Conservation (phyloP, 92 coral and sea anemone genomes). For the Porites divaricata region DNA sequence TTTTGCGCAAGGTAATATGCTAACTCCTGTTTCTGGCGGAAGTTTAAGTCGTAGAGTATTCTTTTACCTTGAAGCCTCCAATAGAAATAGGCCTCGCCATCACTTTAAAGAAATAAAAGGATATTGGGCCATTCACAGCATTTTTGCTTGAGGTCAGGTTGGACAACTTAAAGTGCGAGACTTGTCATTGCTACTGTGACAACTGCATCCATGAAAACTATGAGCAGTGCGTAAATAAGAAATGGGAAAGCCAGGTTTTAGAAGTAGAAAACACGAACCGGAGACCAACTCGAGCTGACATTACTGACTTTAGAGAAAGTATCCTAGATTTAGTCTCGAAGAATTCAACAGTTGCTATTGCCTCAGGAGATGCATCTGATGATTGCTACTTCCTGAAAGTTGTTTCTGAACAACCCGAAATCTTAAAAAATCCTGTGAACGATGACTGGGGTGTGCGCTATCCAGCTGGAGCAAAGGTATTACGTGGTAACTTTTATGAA, state of each 20-base stretch:
- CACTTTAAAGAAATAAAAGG: slow-evolving; percentile 44
- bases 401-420: slow-evolving; percentile 10
- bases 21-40: neutral
- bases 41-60: slow-evolving; percentile 38
- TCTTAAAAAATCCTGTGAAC: neutral
- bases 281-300: neutral
- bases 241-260: neutral
- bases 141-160: slow-evolving; percentile 9
- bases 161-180: slow-evolving; percentile 1
- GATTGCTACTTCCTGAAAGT: slow-evolving; percentile 49
- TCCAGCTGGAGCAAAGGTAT: slow-evolving; percentile 47
- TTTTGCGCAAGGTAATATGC: slow-evolving; percentile 13
- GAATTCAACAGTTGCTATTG: slow-evolving; percentile 50
- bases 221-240: neutral
- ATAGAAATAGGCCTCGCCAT: slow-evolving; percentile 25
- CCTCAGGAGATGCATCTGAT: slow-evolving; percentile 45
- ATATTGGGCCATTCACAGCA: slow-evolving; percentile 51
- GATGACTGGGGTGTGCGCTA: slow-evolving; percentile 39
- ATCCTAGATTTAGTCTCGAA: slow-evolving; percentile 17
- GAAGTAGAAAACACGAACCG: neutral
- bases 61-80: slow-evolving; percentile 40
- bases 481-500: neutral
- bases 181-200: slow-evolving; percentile 38
- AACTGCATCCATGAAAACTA: neutral
- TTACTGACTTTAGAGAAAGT: neutral